Evolutionary conservation across 2,113 vertebrate species (phyloP), one percentile per base, ranked within the genome.

Genomic region (Nematolebias whitei): DNA sequence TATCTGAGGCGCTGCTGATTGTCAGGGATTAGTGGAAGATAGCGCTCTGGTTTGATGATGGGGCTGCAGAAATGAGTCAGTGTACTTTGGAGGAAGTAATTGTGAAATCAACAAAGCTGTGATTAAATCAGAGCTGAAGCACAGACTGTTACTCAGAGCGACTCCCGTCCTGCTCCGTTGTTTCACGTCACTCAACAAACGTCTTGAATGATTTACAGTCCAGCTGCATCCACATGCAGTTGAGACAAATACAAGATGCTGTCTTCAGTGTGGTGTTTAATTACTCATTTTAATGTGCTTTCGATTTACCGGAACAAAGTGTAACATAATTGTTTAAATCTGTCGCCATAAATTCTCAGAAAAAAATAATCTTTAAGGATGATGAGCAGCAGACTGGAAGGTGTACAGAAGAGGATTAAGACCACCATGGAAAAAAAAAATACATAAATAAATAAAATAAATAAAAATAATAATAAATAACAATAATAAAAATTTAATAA

Each of bases 71-170:
- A 68, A 39, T 6, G 1, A 18, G 12, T 2, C 10, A 22, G 35
- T 74, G 54, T 68, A 49, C 14, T 78, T 16, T 54, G 1, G 56
- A 66, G 67, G 70, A 84, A 80, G 63, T 69, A n/a, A 62, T 71
- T 50, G 22, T 2, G 12, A 57, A 2, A 55, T 61, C 54, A 11
- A 45, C 35, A 60, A 78, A 62, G 23, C 58, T 66, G 70, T 86
- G 82, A 88, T 82, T 82, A 18, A 80, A 87, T 86, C 79, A 80
- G 3, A 9, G 58, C 13, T 47, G 54, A 71, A 58, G 52, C 61
- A 22, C 15, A 4, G 7, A 41, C 26, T 40, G 1, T 53, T 43
- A 55, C 23, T 63, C 63, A 70, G 41, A 14, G 5, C 18, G n/a
- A 35, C 43, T n/a, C 14, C 32, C 29, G 7, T 14, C 40, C 3